These are phyloP conservation scores for Pseudochirops corinnae DNA, from an alignment of 2,797 vertebrate species.

Conservation along the genomic window DNA sequence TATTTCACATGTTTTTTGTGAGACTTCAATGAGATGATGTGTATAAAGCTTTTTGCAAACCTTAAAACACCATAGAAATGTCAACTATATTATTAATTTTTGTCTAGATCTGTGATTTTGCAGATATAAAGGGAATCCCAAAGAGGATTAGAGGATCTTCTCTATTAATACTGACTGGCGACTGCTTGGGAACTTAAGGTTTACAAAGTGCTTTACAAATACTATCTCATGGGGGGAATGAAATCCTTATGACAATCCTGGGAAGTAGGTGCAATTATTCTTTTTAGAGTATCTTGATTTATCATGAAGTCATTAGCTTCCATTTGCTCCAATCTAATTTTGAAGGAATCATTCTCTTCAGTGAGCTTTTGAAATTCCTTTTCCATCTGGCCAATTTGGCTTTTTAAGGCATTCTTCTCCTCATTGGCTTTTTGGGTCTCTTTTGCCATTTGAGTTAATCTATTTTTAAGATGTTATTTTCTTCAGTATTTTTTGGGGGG, in stretches of 20 bases:
- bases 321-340: too few species aligned
- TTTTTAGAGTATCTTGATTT: too few species aligned
- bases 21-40: background rate
- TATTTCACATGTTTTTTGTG: background rate
- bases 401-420: too few species aligned
- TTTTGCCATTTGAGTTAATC: too few species aligned
- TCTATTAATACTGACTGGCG: background rate
- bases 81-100: background rate
- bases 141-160: background rate
- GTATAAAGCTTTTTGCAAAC: background rate
- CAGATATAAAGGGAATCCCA: background rate
- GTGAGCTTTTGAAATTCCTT: too few species aligned
- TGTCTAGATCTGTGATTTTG: background rate
- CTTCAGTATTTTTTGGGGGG: too few species aligned
- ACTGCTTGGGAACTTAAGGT: background rate
- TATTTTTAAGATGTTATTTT: too few species aligned
- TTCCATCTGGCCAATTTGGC: too few species aligned
- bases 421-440: too few species aligned
- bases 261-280: background rate
- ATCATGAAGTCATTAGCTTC: too few species aligned
- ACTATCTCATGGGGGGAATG: background rate
- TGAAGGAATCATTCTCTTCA: too few species aligned
- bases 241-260: background rate
- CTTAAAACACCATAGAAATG: background rate
- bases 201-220: background rate